Conservation (phyloP, 2,888 invertebrate genomes). For the Ophion slaviceki region DNA sequence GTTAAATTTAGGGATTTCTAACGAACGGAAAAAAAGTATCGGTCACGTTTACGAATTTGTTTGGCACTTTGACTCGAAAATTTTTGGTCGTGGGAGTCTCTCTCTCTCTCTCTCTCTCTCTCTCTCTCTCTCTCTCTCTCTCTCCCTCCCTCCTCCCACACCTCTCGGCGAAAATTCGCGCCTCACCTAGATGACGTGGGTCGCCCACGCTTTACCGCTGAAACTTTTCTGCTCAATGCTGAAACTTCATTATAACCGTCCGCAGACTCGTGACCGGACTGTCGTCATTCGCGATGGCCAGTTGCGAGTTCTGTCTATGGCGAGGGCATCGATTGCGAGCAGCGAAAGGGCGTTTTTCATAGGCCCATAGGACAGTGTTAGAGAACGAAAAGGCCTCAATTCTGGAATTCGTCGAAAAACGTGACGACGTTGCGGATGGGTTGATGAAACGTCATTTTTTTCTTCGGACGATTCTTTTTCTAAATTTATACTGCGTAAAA, state of each 20-base stretch:
- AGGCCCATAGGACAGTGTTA: constrained; percentile 21
- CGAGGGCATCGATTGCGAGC: constrained; percentile 1
- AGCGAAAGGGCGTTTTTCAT: background rate
- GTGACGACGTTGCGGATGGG: too few species aligned
- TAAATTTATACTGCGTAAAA: too few species aligned
- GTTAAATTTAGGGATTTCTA: background rate
- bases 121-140: background rate
- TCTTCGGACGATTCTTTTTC: too few species aligned
- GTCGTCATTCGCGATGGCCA: constrained; percentile 20
- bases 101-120: background rate
- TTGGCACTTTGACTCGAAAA: constrained; percentile 17
- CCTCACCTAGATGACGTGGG: background rate
- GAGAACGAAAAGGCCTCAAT: too few species aligned
- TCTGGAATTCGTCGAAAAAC: too few species aligned
- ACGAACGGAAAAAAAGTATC: constrained; percentile 2
- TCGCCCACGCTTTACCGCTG: constrained; percentile 25
- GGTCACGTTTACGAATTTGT: constrained; percentile 22
- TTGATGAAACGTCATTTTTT: too few species aligned
- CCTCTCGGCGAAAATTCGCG: background rate
- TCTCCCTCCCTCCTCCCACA: background rate
- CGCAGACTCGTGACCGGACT: constrained; percentile 63
- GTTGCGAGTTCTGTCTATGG: constrained; percentile 37
- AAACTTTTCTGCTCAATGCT: constrained; percentile 61
- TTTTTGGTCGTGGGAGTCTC: background rate
- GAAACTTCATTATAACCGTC: constrained; percentile 65